A percentile compares a stretch with the other conserved stretches of the same genome.
These are phyloP conservation scores for Achroia grisella DNA, from an alignment of 1,140 invertebrate genomes.

Conservation along the genomic window DNA sequence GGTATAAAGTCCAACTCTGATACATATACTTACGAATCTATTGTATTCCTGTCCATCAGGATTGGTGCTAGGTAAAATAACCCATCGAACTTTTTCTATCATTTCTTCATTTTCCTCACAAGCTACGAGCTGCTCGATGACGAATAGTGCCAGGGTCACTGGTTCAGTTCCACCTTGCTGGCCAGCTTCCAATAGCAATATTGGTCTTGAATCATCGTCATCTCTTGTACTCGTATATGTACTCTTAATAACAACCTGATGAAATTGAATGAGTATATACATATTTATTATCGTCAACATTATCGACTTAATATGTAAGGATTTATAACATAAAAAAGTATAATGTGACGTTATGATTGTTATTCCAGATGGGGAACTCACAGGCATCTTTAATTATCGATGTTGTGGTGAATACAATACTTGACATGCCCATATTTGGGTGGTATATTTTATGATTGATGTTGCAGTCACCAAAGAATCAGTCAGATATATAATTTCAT, in stretches of 20 bases:
- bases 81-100: slow-evolving; percentile 40
- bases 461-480: no score
- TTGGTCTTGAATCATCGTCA: slow-evolving; percentile 15
- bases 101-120: slow-evolving; percentile 39
- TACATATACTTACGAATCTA: slow-evolving; percentile 33
- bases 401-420: no score
- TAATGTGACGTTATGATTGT: no score
- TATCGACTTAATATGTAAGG: no score
- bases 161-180: slow-evolving; percentile 36
- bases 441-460: no score
- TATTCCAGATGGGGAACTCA: no score
- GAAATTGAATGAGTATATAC: not conserved
- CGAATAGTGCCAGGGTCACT: slow-evolving; percentile 30
- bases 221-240: not conserved
- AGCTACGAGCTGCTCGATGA: slow-evolving; percentile 49
- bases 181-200: slow-evolving; percentile 49
- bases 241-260: slow-evolving; percentile 22
- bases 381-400: no score
- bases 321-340: no score
- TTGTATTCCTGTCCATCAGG: slow-evolving; percentile 50
- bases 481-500: no score
- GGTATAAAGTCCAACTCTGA: no score
- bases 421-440: no score
- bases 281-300: no score
- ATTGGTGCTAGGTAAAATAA: slow-evolving; percentile 48